Conservation (phyloP, 1,140 invertebrate genomes). For the Drosophila fuyamai region DNA sequence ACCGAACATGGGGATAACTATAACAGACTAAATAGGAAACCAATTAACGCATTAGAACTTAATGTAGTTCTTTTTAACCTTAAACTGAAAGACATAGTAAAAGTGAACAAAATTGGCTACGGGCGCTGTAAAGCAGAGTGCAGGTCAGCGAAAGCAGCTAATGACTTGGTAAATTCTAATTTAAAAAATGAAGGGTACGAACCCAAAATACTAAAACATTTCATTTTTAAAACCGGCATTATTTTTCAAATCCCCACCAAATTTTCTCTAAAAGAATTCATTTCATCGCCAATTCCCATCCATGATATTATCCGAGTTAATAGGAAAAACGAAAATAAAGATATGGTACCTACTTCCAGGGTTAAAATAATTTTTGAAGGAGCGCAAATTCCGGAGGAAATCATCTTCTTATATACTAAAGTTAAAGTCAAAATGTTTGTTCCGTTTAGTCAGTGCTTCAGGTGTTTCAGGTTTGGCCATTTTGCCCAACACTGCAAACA, state of each 20-base stretch:
- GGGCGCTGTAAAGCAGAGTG: too few relatives aligned
- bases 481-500: too few relatives aligned
- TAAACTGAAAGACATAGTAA: not conserved
- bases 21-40: not conserved
- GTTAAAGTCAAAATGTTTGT: too few relatives aligned
- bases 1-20: not conserved
- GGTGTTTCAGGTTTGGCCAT: too few relatives aligned
- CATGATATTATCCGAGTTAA: constrained; percentile 1
- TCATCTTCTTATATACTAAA: too few relatives aligned
- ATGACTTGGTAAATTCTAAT: constrained; percentile 1
- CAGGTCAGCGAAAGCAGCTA: constrained; percentile 1
- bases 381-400: too few relatives aligned
- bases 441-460: too few relatives aligned
- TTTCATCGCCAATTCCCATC: constrained; percentile 2
- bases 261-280: constrained; percentile 1
- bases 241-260: constrained; percentile 2
- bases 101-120: not conserved
- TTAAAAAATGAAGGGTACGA: constrained; percentile 2
- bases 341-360: not conserved
- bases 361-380: too few relatives aligned
- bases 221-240: not conserved
- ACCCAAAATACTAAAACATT: constrained; percentile 2
- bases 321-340: not conserved
- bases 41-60: not conserved
- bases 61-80: constrained; percentile 4